Evolutionary conservation across 2,888 invertebrate genomes (phyloP).

Genomic region (Polylopha cassiicola): DNA sequence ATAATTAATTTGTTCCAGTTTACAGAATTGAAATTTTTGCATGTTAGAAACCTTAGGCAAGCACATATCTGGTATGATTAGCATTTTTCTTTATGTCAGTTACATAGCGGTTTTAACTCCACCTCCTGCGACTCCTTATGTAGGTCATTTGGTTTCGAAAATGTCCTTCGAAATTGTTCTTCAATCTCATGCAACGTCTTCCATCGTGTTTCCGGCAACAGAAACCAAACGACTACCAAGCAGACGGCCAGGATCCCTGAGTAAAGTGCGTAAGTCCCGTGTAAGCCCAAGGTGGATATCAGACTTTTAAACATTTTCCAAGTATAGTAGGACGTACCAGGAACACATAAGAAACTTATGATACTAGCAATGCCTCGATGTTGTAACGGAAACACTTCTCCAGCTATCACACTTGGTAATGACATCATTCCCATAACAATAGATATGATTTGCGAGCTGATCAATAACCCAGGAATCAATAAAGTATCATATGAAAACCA

Average conservation of each 20-base stretch:
- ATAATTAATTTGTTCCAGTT: too few species aligned
- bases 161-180: constrained; percentile 23
- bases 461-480: constrained; percentile 1
- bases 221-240: constrained; percentile 6
- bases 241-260: constrained; percentile 15
- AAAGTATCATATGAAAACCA: not conserved
- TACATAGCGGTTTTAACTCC: too few species aligned
- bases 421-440: constrained; percentile 24
- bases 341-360: constrained; percentile 2
- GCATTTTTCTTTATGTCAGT: too few species aligned
- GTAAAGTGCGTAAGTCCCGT: constrained; percentile 19
- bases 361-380: constrained; percentile 29
- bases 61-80: too few species aligned
- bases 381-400: constrained; percentile 19
- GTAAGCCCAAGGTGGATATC: constrained; percentile 4
- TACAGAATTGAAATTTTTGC: too few species aligned
- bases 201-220: constrained; percentile 25
- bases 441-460: not conserved
- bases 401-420: constrained; percentile 6
- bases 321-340: not conserved
- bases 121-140: too few species aligned
- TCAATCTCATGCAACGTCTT: constrained; percentile 25
- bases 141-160: not conserved
- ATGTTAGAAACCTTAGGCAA: too few species aligned
- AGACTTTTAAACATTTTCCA: constrained; percentile 16